phyloP scores from a whole-genome alignment of 2,888 invertebrate genomes.

The Octodonta nipae region DNA sequence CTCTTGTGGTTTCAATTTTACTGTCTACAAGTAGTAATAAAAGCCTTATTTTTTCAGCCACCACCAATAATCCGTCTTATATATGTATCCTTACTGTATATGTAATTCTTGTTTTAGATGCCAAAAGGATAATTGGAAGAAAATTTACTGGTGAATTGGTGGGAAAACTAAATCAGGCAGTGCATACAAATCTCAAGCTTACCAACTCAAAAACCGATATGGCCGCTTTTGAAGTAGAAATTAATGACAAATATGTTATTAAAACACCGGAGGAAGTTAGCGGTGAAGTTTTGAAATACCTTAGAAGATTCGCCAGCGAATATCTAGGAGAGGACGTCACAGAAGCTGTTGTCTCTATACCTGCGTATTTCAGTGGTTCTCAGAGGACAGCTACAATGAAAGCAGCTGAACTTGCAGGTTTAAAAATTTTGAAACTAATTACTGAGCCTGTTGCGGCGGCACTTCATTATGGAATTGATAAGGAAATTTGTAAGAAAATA shows the following conservation, averaged over 20 bases:
- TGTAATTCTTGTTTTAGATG: too few species aligned
- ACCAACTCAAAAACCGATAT: too few species aligned
- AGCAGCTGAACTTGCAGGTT: conserved; percentile 13
- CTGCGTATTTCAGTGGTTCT: conserved; percentile 13
- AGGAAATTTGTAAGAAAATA: neutral
- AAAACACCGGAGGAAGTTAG: conserved; percentile 13
- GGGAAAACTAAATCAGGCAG: too few species aligned
- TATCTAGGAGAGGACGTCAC: conserved; percentile 10
- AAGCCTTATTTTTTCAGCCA: too few species aligned
- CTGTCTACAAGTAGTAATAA: too few species aligned
- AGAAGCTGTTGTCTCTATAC: conserved; percentile 13
- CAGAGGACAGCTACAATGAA: conserved; percentile 13
- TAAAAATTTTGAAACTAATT: conserved; percentile 10
- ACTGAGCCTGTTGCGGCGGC: neutral
- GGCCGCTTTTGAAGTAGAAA: conserved; percentile 2
- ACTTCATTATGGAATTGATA: neutral
- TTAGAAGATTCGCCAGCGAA: conserved; percentile 8
- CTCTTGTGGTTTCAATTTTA: too few species aligned
- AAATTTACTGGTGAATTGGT: too few species aligned
- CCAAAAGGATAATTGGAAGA: too few species aligned
- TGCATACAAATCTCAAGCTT: too few species aligned
- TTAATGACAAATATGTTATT: neutral
- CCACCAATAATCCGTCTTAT: too few species aligned
- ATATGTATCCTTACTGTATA: too few species aligned
- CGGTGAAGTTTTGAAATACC: conserved; percentile 12